Conservation (phyloP, 2,888 invertebrate species). For the Dynastes maya region DNA sequence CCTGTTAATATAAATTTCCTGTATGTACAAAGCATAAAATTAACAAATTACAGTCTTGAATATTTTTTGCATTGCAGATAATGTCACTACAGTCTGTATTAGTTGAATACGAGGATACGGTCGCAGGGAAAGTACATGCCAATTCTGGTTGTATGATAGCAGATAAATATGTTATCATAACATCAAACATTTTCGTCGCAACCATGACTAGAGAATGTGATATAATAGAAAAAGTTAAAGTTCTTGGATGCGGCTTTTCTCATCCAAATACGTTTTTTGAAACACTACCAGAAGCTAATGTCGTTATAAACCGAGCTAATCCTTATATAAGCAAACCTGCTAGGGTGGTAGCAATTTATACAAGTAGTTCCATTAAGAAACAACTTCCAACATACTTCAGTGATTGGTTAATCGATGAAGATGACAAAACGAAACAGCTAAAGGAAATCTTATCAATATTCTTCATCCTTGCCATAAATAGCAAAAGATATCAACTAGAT, state of each 20-base stretch:
- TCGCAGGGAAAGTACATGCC: conserved; percentile 30
- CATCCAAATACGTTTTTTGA: conserved; percentile 28
- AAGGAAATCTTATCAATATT: conserved; percentile 45
- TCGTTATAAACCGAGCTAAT: conserved; percentile 40
- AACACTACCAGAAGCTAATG: conserved; percentile 30
- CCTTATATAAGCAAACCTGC: conserved; percentile 32
- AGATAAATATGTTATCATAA: conserved; percentile 42
- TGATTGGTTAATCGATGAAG: conserved; percentile 48
- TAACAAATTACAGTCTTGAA: too few species aligned
- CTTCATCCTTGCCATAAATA: conserved; percentile 35
- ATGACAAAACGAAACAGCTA: conserved; percentile 32
- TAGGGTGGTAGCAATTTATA: conserved; percentile 36
- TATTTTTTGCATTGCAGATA: not conserved
- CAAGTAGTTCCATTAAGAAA: conserved; percentile 30
- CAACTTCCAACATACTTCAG: conserved; percentile 21
- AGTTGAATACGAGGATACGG: conserved; percentile 42
- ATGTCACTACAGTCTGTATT: conserved; percentile 46
- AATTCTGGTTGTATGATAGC: conserved; percentile 49
- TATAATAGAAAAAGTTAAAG: not conserved
- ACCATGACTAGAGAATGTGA: conserved; percentile 15
- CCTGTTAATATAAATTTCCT: too few species aligned
- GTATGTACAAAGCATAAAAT: too few species aligned
- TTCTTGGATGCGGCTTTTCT: conserved; percentile 33
- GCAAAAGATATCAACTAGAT: not conserved
- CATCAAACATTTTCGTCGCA: conserved; percentile 32